These are phyloP conservation scores for Agrochola macilenta DNA, from an alignment of 2,888 invertebrate species.

Conservation along the genomic window DNA sequence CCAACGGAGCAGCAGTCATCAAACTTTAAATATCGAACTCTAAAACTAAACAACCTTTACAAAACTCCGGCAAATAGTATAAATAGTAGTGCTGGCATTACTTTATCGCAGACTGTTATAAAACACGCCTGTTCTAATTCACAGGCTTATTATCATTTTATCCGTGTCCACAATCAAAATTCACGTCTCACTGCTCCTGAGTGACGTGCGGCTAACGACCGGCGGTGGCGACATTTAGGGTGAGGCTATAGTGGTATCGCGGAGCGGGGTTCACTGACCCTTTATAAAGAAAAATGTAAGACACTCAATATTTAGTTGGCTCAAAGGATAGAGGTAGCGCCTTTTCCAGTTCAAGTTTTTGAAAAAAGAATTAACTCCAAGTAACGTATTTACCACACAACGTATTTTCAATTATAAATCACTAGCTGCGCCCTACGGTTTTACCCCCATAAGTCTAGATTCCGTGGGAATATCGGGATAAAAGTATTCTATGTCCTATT, in stretches of 20 bases:
- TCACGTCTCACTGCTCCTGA: constrained; percentile 69
- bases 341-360: background rate
- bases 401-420: too few species aligned
- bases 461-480: too few species aligned
- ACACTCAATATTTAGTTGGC: background rate
- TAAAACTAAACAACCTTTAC: background rate
- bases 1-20: background rate
- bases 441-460: too few species aligned
- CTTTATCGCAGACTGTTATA: constrained; percentile 32
- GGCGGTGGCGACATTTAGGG: constrained; percentile 40
- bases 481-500: too few species aligned
- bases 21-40: background rate
- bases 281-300: background rate
- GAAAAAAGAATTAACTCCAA: too few species aligned
- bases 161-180: constrained; percentile 70
- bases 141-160: constrained; percentile 66
- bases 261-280: background rate
- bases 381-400: too few species aligned
- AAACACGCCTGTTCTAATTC: constrained; percentile 60
- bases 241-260: constrained; percentile 3
- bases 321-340: background rate
- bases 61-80: constrained; percentile 6
- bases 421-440: too few species aligned
- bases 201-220: constrained; percentile 70
- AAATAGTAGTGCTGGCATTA: too few species aligned